Conservation (phyloP, 1,140 invertebrate species). For the Gonioctena quinquepunctata region DNA sequence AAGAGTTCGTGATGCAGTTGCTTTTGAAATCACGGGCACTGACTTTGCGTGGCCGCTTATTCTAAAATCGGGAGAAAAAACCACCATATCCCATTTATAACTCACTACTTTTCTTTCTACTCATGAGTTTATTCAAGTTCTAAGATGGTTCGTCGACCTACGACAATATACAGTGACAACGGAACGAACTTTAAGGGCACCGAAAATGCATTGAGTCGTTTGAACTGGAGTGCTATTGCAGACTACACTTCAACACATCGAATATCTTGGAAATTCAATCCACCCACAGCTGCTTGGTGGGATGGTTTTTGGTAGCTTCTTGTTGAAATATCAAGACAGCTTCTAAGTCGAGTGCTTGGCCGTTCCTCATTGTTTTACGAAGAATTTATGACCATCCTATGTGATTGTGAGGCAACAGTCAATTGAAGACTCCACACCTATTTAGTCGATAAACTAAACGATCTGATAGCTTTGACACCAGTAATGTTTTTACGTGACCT, state of each 20-base stretch:
- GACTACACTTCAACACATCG: too few species aligned
- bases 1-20: conserved; percentile 36
- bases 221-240: too few species aligned
- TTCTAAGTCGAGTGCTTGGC: too few species aligned
- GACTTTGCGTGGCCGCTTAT: conserved; percentile 46
- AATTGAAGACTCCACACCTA: conserved; percentile 52
- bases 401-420: conserved; percentile 46
- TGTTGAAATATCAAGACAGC: too few species aligned
- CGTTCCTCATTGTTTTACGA: conserved; percentile 38
- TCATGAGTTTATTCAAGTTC: conserved; percentile 6
- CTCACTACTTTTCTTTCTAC: conserved; percentile 42
- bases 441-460: conserved; percentile 37
- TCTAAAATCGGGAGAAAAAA: conserved; percentile 37
- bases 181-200: conserved; percentile 51
- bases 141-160: conserved; percentile 5
- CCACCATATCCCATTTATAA: not conserved
- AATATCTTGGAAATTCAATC: too few species aligned
- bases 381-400: conserved; percentile 47
- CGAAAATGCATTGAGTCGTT: conserved; percentile 36
- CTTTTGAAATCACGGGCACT: conserved; percentile 45
- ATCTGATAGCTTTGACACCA: too few species aligned
- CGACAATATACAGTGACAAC: conserved; percentile 53
- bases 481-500: too few species aligned
- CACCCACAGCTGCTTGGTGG: too few species aligned
- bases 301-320: too few species aligned